phyloP scores from a whole-genome alignment of 2,113 vertebrate genomes.

The Nanger granti region DNA sequence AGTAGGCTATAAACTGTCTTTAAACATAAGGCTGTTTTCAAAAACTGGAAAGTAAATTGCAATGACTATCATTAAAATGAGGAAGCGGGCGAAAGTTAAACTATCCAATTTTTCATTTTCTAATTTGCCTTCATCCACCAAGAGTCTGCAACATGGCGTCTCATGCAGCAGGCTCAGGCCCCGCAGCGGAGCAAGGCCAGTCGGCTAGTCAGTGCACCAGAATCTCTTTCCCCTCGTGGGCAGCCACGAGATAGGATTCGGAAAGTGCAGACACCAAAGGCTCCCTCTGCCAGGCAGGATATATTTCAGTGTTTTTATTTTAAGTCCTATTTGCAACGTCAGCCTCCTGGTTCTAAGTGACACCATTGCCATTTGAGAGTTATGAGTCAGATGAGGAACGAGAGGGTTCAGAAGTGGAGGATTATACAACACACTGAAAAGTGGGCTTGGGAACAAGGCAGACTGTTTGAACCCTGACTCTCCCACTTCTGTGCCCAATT shows the following conservation, averaged over 20 bases:
- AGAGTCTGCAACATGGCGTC: not conserved
- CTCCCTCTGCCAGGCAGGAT: not conserved
- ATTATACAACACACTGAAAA: not conserved
- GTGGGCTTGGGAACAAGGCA: not conserved
- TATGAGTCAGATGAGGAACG: not conserved
- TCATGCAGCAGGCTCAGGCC: not conserved
- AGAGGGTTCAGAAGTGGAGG: not conserved
- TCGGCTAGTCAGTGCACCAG: not conserved
- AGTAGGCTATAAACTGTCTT: not conserved
- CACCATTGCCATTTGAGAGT: not conserved
- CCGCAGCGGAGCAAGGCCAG: not conserved
- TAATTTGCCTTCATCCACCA: not conserved
- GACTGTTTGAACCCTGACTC: not conserved
- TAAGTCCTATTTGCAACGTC: not conserved
- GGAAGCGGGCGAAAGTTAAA: not conserved
- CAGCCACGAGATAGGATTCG: not conserved
- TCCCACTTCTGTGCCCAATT: not conserved
- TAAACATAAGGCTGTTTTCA: constrained; percentile 22
- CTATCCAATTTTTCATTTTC: not conserved
- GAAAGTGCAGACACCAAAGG: not conserved
- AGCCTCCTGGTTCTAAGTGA: not conserved
- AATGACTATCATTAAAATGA: not conserved
- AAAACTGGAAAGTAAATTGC: not conserved
- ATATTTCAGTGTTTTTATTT: not conserved
- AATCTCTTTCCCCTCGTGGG: not conserved